These are phyloP conservation scores for Homarus gammarus DNA, from an alignment of 2,888 invertebrate genomes.

Conservation along the genomic window DNA sequence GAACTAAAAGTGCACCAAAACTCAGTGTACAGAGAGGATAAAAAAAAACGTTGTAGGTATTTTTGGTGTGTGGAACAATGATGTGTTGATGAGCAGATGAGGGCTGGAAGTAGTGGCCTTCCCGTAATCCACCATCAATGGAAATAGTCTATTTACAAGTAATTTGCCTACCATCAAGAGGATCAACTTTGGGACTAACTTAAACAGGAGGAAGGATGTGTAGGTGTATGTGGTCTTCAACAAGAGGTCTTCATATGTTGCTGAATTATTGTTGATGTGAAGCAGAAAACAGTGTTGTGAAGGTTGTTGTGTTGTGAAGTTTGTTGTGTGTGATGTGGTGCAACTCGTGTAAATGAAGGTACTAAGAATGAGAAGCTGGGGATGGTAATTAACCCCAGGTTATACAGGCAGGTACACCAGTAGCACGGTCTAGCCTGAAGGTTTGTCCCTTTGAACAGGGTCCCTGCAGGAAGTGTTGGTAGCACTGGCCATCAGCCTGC, in stretches of 20 bases:
- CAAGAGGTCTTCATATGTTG: no score
- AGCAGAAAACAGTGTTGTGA: background rate
- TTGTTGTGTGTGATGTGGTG: background rate
- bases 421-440: conserved; percentile 72
- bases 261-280: background rate
- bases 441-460: conserved; percentile 76
- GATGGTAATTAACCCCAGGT: conserved; percentile 73
- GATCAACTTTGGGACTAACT: background rate
- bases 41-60: background rate
- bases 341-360: conserved; percentile 41
- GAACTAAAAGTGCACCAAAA: conserved; percentile 27
- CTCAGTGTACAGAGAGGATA: background rate
- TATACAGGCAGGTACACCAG: conserved; percentile 75
- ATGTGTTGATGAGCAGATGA: background rate
- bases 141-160: background rate
- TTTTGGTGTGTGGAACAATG: background rate
- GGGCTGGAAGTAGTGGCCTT: background rate
- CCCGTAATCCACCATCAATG: background rate
- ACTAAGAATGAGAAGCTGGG: conserved; percentile 6
- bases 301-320: background rate
- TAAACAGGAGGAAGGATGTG: background rate
- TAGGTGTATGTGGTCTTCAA: no score
- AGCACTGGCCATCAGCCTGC: conserved; percentile 75
- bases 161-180: background rate
- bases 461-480: conserved; percentile 77